Base-by-base conservation (phyloP, 2,797 vertebrate species). In the Liasis olivaceus region DNA sequence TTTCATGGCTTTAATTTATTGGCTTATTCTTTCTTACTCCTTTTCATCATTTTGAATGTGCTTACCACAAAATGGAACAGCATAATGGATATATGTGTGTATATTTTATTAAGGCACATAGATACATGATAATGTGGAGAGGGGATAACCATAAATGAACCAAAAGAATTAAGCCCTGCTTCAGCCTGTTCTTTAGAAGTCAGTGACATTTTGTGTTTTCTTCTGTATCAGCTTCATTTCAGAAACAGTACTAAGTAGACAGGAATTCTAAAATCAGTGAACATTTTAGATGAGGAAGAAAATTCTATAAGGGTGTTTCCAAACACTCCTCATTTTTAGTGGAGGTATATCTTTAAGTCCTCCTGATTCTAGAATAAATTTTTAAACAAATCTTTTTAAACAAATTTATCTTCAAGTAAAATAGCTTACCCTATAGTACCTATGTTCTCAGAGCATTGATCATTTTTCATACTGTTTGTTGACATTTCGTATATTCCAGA, bases 401-500 rank as follows among this genome's bases (percentile, higher is more conserved):
- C 22, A 95, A 93, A 89, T 89, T 0, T 88, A 90, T 91, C 28
- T 31, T 42, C 90, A 91, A 94, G 89, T 54, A 89, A 94, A 94
- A 92, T 63, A 77, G 22, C 31, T 13, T 1, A 72, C 7, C 1
- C 17, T 56, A 94, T 90, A 93, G 93, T 93, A 26, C 0, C 4
- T 26, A 90, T 54, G 31, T 90, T 94, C 59, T 63, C 59, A 69
- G 15, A 93, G 17, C 91, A 5, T 85, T 84, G 11, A 59, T 63
- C 1, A 28, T 63, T 92, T 95, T 92, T 95, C 89, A 0, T 77
- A 85, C 89, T 12, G 1, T 3, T 93, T 86, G 20, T 90, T 93
- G 88, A 84, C 60, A 87, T 94, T 94, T 95, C 58, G 12, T 91
- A 93, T 89, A 94, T 95, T n/a, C 66, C 90, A 93, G 66, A 93